phyloP scores from a whole-genome alignment of 2,797 vertebrate species.

The Distichodus sexfasciatus region DNA sequence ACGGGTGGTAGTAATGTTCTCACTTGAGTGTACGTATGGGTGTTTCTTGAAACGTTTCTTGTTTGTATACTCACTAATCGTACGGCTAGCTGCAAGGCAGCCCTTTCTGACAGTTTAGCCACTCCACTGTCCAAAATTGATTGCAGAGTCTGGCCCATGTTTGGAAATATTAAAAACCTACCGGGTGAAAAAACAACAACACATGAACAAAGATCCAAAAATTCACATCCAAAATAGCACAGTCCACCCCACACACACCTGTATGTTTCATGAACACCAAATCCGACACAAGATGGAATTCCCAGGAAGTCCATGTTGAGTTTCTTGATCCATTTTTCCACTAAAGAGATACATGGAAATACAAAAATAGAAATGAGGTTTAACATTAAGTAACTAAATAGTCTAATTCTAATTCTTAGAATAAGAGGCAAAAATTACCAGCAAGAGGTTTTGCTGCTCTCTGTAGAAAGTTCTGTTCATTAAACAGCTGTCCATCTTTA shows the following conservation, averaged over 20 bases:
- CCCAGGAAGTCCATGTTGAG: slow-evolving; percentile 78
- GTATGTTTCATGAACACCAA: slow-evolving; percentile 83
- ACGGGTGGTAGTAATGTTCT: too few species aligned
- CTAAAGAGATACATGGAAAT: slow-evolving; percentile 62
- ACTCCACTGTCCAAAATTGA: slow-evolving; percentile 68
- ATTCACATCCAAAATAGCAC: neutral
- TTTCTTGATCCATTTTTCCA: slow-evolving; percentile 88
- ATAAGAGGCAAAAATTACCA: slow-evolving; percentile 56
- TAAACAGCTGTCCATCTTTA: slow-evolving; percentile 88
- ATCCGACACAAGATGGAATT: slow-evolving; percentile 84
- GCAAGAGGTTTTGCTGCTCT: slow-evolving; percentile 82
- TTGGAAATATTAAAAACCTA: slow-evolving; percentile 89
- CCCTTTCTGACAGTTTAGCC: slow-evolving; percentile 66
- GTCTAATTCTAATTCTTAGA: neutral
- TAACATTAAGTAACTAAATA: neutral
- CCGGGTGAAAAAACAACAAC: slow-evolving; percentile 8
- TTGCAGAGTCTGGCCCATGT: slow-evolving; percentile 82
- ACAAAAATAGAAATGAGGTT: neutral
- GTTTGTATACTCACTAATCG: slow-evolving; percentile 87
- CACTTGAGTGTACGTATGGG: too few species aligned
- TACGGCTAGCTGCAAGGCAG: slow-evolving; percentile 79
- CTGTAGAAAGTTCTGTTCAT: slow-evolving; percentile 92
- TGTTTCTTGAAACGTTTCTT: too few species aligned
- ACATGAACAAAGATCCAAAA: neutral
- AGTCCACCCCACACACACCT: slow-evolving; percentile 72